Evolutionary conservation across 1,140 invertebrate species (phyloP), one percentile per base, ranked within the genome.

Genomic region (Drosophila lacertosa): DNA sequence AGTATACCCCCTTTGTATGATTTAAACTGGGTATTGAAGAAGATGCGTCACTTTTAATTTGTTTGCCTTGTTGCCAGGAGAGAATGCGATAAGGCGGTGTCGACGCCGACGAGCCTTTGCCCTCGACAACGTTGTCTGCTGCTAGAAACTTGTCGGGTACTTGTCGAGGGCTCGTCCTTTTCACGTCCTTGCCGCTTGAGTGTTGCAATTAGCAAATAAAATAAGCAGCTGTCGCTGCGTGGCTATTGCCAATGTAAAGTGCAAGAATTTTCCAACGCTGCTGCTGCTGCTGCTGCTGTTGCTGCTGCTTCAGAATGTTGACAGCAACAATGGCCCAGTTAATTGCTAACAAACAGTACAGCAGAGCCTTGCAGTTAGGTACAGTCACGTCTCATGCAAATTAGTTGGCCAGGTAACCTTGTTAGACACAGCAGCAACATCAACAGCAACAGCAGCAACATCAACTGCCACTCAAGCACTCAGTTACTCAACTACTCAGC

Each of bases 201-300:
- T 86, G 77, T 77, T 86, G 82, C 81, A 86, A 86, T 86, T 86
- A 86, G 81, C 82, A 86, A 86, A 86, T 86, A 86, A 88, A 86
- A 86, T 86, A 86, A 88, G 81, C 84, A 86, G 66, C 67, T 74
- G 62, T 69, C 54, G 35, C 62, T 74, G 69, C 54, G 63, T 67
- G 66, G 58, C 51, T 33, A 66, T 62, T 72, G 55, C 62, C 57
- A 66, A 71, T 69, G 71, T 40, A 50, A 59, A 59, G 65, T 70
- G 48, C 74, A 63, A 64, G 59, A 75, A 62, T 53, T 59, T 44
- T 24, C 37, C 40, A 33, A 13, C 63, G 13, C 53, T 33, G 47
- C 39, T 35, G 58, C 48, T 37, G 11, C 26, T 11, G 29, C 39
- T 16, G 58, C 40, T 33, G 16, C 63, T 48, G 33, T 22, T 40